Conservation (phyloP, 1,140 invertebrate genomes). For the Ostrea denselamellosa region DNA sequence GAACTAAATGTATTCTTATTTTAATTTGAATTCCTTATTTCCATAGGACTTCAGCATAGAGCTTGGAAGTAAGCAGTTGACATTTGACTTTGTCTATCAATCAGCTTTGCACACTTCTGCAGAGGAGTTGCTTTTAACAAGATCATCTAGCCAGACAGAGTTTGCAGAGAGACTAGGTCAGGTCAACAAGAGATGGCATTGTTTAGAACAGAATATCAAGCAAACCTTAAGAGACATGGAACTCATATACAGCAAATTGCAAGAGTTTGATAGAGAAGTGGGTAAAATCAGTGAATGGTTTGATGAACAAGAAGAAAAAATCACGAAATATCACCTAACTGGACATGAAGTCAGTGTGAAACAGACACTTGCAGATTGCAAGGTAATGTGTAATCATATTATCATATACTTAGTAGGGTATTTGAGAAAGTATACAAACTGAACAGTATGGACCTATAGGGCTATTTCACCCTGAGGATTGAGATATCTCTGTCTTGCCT, state of each 20-base stretch:
- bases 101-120: conserved; percentile 51
- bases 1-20: too few relatives aligned
- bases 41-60: conserved; percentile 76
- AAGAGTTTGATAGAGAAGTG: conserved; percentile 72
- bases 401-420: too few relatives aligned
- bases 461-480: too few relatives aligned
- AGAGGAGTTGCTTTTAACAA: conserved; percentile 43
- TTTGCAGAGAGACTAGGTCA: conserved; percentile 73
- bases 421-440: too few relatives aligned
- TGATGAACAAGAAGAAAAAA: conserved; percentile 70
- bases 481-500: too few relatives aligned
- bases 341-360: conserved; percentile 73
- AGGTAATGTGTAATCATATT: conserved; percentile 60
- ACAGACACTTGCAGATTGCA: conserved; percentile 74
- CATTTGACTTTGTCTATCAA: conserved; percentile 77
- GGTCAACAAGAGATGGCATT: conserved; percentile 72
- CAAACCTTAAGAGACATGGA: conserved; percentile 70
- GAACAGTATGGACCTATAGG: too few relatives aligned
- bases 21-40: background rate
- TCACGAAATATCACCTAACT: conserved; percentile 71
- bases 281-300: conserved; percentile 70
- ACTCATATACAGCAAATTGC: conserved; percentile 68
- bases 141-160: conserved; percentile 68
- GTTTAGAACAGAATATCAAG: conserved; percentile 64
- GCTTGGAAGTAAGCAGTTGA: conserved; percentile 73